A percentile compares a stretch with the other conserved stretches of the same genome.
Evolutionary conservation across 2,888 invertebrate genomes (phyloP).

Genomic region (Elysia crispata): DNA sequence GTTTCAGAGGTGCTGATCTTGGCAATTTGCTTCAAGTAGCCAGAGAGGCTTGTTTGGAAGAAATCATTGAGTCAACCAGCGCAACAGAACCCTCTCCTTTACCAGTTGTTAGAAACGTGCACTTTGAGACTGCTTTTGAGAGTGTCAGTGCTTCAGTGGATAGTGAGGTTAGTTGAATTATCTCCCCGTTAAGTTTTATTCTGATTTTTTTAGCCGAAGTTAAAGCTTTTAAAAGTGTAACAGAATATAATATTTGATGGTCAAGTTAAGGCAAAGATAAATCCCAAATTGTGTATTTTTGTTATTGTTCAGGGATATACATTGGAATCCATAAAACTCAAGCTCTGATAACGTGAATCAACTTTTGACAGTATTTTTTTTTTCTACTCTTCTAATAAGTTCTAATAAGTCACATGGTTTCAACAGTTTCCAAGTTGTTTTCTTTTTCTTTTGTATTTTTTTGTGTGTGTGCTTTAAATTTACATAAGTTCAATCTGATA

Average conservation of each 20-base stretch:
- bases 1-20: conserved; percentile 89
- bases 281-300: neutral
- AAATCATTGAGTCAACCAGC: conserved; percentile 80
- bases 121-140: conserved; percentile 87
- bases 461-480: too few species aligned
- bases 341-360: too few species aligned
- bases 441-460: too few species aligned
- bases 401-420: too few species aligned
- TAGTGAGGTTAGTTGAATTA: conserved; percentile 62
- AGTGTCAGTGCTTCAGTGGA: conserved; percentile 93
- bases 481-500: too few species aligned
- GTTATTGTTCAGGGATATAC: neutral
- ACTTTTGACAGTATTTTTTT: too few species aligned
- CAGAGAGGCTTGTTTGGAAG: conserved; percentile 90
- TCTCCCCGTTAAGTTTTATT: neutral
- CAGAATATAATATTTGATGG: neutral
- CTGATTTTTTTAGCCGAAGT: neutral
- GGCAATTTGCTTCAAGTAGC: conserved; percentile 93
- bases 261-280: neutral
- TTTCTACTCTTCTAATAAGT: too few species aligned
- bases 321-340: neutral
- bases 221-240: too few species aligned
- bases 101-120: conserved; percentile 83
- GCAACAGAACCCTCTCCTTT: conserved; percentile 66
- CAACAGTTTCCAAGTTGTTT: too few species aligned